These are phyloP conservation scores for Cheumatopsyche charites DNA, from an alignment of 1,140 invertebrate species.

Conservation along the genomic window DNA sequence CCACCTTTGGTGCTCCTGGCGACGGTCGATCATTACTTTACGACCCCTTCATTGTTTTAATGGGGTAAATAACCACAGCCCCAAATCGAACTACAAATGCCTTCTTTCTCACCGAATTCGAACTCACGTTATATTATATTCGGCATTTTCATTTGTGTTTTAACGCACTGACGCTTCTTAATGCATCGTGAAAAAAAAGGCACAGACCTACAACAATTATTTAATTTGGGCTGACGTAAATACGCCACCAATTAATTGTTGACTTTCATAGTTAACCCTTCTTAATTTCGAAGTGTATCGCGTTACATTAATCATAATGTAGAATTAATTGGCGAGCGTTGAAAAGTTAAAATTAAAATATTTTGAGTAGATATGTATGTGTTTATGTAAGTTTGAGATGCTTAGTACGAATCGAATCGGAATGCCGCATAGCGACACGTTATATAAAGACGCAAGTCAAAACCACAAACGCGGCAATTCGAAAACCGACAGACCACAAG, in stretches of 20 bases:
- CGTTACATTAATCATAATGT: background rate
- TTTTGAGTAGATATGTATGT: too few species aligned
- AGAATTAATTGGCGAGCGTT: too few species aligned
- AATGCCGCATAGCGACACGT: conserved; percentile 11
- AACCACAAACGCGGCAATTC: conserved; percentile 17
- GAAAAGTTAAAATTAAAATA: too few species aligned
- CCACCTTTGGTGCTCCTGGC: conserved; percentile 18
- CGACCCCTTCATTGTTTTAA: conserved; percentile 31
- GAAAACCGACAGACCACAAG: conserved; percentile 10
- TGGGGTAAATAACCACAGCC: conserved; percentile 24
- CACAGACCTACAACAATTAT: conserved; percentile 2
- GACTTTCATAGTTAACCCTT: conserved; percentile 2
- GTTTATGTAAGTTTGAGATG: too few species aligned
- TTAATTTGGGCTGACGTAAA: conserved; percentile 9
- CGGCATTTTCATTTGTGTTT: background rate
- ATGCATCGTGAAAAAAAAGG: background rate
- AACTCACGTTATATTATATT: too few species aligned
- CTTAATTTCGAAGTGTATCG: background rate
- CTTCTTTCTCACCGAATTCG: background rate
- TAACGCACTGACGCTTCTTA: background rate
- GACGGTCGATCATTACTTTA: conserved; percentile 28
- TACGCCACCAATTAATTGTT: conserved; percentile 1
- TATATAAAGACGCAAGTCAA: conserved; percentile 1
- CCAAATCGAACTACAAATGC: background rate
- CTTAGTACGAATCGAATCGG: too few species aligned